phyloP scores from a whole-genome alignment of 2,113 vertebrate genomes.

The Pogona vitticeps region DNA sequence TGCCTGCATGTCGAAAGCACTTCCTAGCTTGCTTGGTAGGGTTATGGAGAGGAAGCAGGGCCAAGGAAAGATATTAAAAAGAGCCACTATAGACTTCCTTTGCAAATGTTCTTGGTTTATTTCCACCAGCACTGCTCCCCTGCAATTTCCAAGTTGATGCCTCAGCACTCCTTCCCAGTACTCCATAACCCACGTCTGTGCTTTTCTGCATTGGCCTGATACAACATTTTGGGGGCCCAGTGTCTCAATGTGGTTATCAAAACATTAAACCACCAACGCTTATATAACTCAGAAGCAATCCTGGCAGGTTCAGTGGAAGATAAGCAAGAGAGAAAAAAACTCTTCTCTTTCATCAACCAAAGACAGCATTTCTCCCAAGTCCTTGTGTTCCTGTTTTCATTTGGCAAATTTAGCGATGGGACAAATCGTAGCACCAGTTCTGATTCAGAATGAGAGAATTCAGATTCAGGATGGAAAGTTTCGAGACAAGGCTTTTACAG shows the following conservation, averaged over 20 bases:
- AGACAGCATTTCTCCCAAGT: not conserved
- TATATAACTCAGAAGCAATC: not conserved
- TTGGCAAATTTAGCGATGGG: not conserved
- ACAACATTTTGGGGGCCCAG: not conserved
- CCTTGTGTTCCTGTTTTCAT: not conserved
- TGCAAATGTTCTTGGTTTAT: not conserved
- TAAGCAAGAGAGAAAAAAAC: not conserved
- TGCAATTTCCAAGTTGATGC: not conserved
- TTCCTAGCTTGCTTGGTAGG: slow-evolving; percentile 25
- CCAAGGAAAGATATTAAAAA: slow-evolving; percentile 40
- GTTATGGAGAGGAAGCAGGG: slow-evolving; percentile 11
- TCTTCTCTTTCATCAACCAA: not conserved
- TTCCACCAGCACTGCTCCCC: not conserved
- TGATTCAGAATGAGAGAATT: not conserved
- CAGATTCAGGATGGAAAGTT: too few relatives aligned
- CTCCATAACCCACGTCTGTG: not conserved
- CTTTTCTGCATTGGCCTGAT: too few relatives aligned
- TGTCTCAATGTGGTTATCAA: not conserved
- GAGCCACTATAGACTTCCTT: slow-evolving; percentile 13
- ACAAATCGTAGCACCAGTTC: not conserved
- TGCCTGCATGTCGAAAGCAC: slow-evolving; percentile 1
- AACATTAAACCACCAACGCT: not conserved
- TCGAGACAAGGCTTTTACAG: too few relatives aligned
- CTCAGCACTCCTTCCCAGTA: slow-evolving; percentile 2
- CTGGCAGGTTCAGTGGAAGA: not conserved